Evolutionary conservation across 2,113 vertebrate species (phyloP).

Genomic region (Nesospiza acunhae): DNA sequence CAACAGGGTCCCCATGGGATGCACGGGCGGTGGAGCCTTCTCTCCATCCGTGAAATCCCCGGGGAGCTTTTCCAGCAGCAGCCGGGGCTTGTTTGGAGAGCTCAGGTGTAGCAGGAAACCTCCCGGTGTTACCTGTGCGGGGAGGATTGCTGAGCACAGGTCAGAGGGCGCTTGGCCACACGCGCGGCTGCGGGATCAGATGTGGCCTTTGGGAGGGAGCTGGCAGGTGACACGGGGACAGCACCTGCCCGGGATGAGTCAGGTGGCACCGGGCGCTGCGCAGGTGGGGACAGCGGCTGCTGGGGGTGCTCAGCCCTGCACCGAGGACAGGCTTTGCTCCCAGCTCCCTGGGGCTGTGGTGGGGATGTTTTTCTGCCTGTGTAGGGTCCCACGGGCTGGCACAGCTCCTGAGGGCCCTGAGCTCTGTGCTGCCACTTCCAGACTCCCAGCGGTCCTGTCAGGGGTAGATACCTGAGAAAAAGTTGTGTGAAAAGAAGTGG

Average conservation of each 20-base stretch:
- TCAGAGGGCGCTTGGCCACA: neutral
- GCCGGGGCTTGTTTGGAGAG: neutral
- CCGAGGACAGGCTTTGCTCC: neutral
- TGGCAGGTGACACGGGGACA: neutral
- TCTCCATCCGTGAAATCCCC: neutral
- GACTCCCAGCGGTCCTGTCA: neutral
- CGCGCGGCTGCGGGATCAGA: neutral
- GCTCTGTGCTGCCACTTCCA: neutral
- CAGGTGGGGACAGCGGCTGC: neutral
- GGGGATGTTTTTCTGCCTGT: neutral
- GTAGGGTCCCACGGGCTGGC: neutral
- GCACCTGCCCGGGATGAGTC: fast-evolving
- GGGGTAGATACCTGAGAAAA: neutral
- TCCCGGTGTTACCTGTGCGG: neutral
- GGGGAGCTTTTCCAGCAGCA: neutral
- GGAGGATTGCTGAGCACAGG: neutral
- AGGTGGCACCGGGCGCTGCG: neutral
- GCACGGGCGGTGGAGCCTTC: fast-evolving
- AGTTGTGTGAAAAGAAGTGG: neutral
- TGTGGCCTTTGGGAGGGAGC: neutral
- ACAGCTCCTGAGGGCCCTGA: neutral
- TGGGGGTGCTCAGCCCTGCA: neutral
- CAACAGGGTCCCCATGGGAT: neutral
- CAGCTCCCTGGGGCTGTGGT: neutral
- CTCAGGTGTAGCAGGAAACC: neutral